phyloP scores from a whole-genome alignment of 2,888 invertebrate genomes.

The Euzophera pinguis region DNA sequence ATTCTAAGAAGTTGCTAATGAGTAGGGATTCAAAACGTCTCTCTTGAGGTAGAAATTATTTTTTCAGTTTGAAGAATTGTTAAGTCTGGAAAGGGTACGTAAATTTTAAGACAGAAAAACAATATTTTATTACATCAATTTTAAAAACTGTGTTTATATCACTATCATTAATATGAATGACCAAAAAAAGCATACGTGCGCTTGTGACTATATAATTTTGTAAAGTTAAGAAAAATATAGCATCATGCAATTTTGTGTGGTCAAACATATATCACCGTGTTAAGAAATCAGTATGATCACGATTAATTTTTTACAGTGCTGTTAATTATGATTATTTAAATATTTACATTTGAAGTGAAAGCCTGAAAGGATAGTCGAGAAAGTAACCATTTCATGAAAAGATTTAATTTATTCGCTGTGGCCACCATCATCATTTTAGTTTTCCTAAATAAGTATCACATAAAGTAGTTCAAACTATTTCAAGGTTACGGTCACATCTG shows the following conservation, averaged over 20 bases:
- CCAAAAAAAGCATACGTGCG: background rate
- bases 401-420: too few species aligned
- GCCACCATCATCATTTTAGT: background rate
- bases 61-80: too few species aligned
- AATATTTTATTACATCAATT: conserved; percentile 3
- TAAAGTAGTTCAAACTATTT: conserved; percentile 14
- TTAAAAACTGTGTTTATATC: conserved; percentile 10
- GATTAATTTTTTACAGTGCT: too few species aligned
- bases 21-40: too few species aligned
- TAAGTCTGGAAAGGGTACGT: background rate
- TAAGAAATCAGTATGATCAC: background rate
- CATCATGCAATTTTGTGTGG: background rate
- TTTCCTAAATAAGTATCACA: background rate
- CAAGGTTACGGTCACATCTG: conserved; percentile 29
- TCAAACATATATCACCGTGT: background rate
- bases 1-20: too few species aligned
- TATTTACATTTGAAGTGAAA: too few species aligned
- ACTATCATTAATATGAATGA: conserved; percentile 5
- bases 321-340: too few species aligned
- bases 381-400: too few species aligned
- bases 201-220: conserved; percentile 1
- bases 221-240: background rate
- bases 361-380: too few species aligned
- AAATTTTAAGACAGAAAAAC: background rate
- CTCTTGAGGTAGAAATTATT: too few species aligned